A percentile compares a stretch with the other conserved stretches of the same genome.
phyloP scores from a whole-genome alignment of 1,140 invertebrate genomes.

The Drosophila ogumai region DNA sequence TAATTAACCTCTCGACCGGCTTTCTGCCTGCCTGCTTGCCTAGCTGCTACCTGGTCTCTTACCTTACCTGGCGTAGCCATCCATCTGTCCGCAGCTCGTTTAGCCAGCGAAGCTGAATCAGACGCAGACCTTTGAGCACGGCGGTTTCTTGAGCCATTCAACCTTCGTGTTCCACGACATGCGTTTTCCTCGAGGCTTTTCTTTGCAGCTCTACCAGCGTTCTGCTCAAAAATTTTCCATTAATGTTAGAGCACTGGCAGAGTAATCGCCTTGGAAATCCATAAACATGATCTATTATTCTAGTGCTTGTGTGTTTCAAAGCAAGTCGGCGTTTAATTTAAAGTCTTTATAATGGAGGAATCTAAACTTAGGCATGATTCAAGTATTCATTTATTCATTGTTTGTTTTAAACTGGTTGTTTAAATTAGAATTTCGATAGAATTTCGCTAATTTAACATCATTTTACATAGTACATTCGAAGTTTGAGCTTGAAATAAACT shows the following conservation, averaged over 20 bases:
- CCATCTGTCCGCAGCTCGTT: slow-evolving; percentile 44
- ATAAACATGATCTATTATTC: slow-evolving; percentile 31
- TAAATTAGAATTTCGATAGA: neutral
- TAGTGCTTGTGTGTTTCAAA: slow-evolving; percentile 4
- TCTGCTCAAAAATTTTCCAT: slow-evolving; percentile 32
- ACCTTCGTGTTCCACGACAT: slow-evolving; percentile 53
- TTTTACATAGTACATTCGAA: neutral
- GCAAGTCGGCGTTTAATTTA: slow-evolving; percentile 16
- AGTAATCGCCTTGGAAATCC: slow-evolving; percentile 21
- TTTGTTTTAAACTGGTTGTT: slow-evolving; percentile 16
- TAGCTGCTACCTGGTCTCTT: slow-evolving; percentile 22
- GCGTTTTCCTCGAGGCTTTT: slow-evolving; percentile 35
- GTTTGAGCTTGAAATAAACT: neutral
- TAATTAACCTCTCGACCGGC: slow-evolving; percentile 82
- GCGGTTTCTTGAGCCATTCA: slow-evolving; percentile 32
- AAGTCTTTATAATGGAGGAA: slow-evolving; percentile 25
- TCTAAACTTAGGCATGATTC: slow-evolving; percentile 18
- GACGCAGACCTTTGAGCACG: slow-evolving; percentile 53
- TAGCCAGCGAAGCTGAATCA: slow-evolving; percentile 41
- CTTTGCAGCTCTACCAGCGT: slow-evolving; percentile 10
- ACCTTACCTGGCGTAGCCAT: slow-evolving; percentile 20
- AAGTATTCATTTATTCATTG: slow-evolving; percentile 16
- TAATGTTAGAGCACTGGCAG: slow-evolving; percentile 12
- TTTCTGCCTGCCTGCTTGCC: slow-evolving; percentile 62
- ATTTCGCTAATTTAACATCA: neutral